Base-by-base conservation (phyloP, 1,140 invertebrate genomes). In the Hyposmocoma kahamanoa region DNA sequence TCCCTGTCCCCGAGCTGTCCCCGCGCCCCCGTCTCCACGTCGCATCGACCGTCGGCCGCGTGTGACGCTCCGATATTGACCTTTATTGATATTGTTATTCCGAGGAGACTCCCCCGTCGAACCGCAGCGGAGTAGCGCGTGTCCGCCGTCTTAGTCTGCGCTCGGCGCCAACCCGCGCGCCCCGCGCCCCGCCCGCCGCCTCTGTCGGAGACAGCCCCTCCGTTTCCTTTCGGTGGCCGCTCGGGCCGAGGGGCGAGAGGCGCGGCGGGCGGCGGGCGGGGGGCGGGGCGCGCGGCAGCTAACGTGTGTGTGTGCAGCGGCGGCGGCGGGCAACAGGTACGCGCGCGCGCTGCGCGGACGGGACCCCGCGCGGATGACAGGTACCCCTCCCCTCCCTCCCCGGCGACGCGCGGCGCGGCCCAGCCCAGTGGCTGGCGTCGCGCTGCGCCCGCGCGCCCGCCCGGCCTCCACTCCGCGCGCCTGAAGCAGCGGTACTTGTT, bases 321-420 rank as follows among this genome's bases (percentile, higher is more conserved):
- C 72, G 66, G 68, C 72, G 72, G 49, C 62, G 48, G 67, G 70
- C 71, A 90, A 90, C 91, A 92, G 90, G 88, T 93, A 93, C 90
- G 92, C 92, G 79, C 91, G 91, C 86, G 91, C 91, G 81, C 90
- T 93, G 85, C 90, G 91, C 87, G 92, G 92, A 79, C 88, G 88
- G 63, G 88, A 89, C 81, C 88, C 90, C 84, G 87, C 88, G 86
- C 76, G 84, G 86, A 91, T 92, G 90, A 91, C 92, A 93, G 92
- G 92, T 93, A 92, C 87, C 88, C 84, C 53, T 59, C 55, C 59
- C 45, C 22, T 26, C 34, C 1, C 32, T 46, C 39, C 46, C 38
- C 18, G 22, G 17, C 34, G 32, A 3, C 51, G 30, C 24, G 48
- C 6, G 9, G 11, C 43, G 39, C 45, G n/a, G 34, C 38, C 17